phyloP scores from a whole-genome alignment of 2,113 vertebrate genomes.

The Mobula birostris region DNA sequence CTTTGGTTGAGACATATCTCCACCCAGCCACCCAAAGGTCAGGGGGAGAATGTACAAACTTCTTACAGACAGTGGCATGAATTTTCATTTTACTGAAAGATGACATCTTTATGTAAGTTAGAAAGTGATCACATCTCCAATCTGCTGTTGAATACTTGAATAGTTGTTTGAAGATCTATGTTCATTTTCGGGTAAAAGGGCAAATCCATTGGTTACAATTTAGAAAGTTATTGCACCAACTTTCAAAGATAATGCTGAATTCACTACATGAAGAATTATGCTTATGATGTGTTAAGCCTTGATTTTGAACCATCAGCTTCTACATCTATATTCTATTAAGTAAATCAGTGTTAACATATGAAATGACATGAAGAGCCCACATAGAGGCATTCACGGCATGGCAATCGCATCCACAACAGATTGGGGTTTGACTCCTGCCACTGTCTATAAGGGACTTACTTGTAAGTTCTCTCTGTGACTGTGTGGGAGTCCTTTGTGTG shows the following conservation, averaged over 20 bases:
- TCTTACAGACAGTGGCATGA: no score
- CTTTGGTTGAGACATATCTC: no score
- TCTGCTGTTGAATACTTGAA: not conserved
- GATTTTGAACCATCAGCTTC: not conserved
- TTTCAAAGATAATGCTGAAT: not conserved
- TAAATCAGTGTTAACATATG: not conserved
- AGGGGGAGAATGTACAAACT: no score
- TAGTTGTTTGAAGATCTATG: slow-evolving; percentile 19
- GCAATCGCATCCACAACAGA: no score
- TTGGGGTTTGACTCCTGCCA: no score
- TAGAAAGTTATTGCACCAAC: slow-evolving; percentile 21
- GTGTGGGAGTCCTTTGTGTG: no score
- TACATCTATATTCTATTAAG: not conserved
- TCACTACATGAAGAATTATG: not conserved
- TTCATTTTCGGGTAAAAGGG: not conserved
- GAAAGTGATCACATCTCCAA: not conserved
- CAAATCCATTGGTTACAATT: slow-evolving; percentile 20
- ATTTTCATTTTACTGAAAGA: not conserved
- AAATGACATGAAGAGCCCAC: not conserved
- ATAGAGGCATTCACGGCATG: not conserved
- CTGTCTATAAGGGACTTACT: no score
- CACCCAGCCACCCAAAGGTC: no score
- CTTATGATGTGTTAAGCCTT: not conserved
- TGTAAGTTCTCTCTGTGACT: no score
- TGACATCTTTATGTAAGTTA: not conserved